phyloP scores from a whole-genome alignment of 2,113 vertebrate genomes.

The Pycnonotus jocosus region DNA sequence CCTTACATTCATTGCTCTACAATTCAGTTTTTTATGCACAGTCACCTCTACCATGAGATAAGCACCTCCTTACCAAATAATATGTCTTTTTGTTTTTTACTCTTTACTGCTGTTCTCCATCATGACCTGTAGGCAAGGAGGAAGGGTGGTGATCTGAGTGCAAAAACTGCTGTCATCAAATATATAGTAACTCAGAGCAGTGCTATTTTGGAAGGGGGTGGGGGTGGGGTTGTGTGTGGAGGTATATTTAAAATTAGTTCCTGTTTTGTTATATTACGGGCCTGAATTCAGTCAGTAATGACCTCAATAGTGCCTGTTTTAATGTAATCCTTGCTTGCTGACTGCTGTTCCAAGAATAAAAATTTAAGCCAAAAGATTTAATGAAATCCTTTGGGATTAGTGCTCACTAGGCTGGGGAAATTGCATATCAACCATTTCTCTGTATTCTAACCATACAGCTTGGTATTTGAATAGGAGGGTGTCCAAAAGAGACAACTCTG shows the following conservation, averaged over 20 bases:
- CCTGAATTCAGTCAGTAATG: conserved; percentile 44
- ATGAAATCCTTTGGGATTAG: conserved; percentile 70
- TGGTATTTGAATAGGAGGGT: conserved; percentile 43
- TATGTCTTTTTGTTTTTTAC: background rate
- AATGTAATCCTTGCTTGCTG: conserved; percentile 61
- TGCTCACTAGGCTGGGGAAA: conserved; percentile 50
- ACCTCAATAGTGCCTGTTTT: conserved; percentile 58
- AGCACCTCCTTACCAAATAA: background rate
- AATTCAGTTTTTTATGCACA: background rate
- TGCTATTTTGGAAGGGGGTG: rapidly evolving
- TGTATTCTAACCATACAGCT: conserved; percentile 27
- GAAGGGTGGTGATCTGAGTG: background rate
- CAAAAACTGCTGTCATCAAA: background rate
- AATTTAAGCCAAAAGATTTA: conserved; percentile 70
- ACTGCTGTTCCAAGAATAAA: conserved; percentile 67
- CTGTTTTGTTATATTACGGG: conserved; percentile 35
- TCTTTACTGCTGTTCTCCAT: background rate
- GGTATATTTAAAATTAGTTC: conserved; percentile 32
- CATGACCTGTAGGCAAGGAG: background rate
- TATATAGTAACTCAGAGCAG: background rate
- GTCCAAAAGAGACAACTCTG: conserved; percentile 43
- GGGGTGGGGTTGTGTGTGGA: rapidly evolving
- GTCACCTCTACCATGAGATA: background rate
- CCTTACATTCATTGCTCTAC: background rate
- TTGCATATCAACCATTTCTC: conserved; percentile 46